Conservation (phyloP, 2,113 vertebrate species). For the Oriolus oriolus region DNA sequence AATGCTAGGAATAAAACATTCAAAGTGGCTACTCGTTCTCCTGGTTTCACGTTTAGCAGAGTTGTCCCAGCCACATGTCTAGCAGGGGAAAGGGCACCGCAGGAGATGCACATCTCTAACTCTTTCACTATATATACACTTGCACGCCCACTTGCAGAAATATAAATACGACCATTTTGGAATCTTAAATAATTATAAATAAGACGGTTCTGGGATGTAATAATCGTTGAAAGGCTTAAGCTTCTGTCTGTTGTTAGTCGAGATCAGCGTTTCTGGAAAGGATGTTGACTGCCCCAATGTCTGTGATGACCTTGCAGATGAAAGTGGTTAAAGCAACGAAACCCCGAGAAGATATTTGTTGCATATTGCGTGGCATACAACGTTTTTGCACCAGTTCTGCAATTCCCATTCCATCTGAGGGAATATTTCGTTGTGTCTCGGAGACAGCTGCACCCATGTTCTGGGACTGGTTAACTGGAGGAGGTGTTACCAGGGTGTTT, state of each 20-base stretch:
- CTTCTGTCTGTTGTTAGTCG: neutral
- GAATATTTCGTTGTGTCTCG: conserved; percentile 16
- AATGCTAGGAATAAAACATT: neutral
- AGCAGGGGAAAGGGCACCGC: neutral
- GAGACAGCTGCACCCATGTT: neutral
- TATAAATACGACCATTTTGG: neutral
- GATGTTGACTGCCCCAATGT: neutral
- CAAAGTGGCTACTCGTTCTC: neutral
- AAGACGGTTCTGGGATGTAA: neutral
- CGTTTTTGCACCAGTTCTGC: neutral
- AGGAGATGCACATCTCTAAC: neutral
- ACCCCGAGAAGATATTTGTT: neutral
- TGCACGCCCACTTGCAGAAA: neutral
- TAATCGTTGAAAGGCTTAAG: neutral
- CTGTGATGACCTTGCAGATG: neutral
- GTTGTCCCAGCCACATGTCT: neutral
- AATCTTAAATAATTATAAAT: neutral
- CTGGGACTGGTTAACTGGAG: neutral
- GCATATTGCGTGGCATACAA: neutral
- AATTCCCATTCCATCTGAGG: neutral
- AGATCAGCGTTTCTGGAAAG: neutral
- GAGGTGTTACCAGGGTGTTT: neutral
- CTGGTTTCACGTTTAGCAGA: neutral
- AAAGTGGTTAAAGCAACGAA: neutral
- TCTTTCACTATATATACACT: neutral